phyloP scores from a whole-genome alignment of 1,140 invertebrate species.

The Aphelenchoides fujianensis region DNA sequence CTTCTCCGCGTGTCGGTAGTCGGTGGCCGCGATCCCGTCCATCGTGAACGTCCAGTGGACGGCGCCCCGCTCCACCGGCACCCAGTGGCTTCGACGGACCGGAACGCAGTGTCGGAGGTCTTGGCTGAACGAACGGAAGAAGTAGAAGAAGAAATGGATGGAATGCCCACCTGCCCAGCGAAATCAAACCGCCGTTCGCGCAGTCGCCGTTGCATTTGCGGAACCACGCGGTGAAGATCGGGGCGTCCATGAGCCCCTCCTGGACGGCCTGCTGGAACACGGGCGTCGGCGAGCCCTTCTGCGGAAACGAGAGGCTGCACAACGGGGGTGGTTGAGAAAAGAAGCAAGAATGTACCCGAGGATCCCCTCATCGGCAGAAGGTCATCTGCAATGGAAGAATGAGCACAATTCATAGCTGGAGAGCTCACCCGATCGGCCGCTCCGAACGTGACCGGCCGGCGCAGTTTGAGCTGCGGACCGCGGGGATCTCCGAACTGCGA shows the following conservation, averaged over 20 bases:
- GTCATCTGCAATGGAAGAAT: too few relatives aligned
- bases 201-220: slow-evolving; percentile 12
- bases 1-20: not conserved
- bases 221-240: slow-evolving; percentile 9
- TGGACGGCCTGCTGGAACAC: slow-evolving; percentile 16
- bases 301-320: not conserved
- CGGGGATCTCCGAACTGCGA: slow-evolving; percentile 5
- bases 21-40: not conserved
- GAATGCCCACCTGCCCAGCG: too few relatives aligned
- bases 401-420: too few relatives aligned
- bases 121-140: too few relatives aligned
- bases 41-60: slow-evolving; percentile 11
- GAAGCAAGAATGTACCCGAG: too few relatives aligned
- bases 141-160: too few relatives aligned
- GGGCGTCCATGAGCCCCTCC: slow-evolving; percentile 3
- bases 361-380: slow-evolving; percentile 20
- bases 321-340: too few relatives aligned
- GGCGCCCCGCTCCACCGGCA: not conserved
- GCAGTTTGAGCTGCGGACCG: slow-evolving; percentile 2
- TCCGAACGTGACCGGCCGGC: not conserved
- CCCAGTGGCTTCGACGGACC: slow-evolving; percentile 1
- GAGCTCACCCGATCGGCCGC: too few relatives aligned
- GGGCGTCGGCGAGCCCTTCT: not conserved
- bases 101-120: not conserved
- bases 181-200: slow-evolving; percentile 7